Evolutionary conservation across 2,888 invertebrate genomes (phyloP).

Genomic region (Eumacrocentrus americanus): DNA sequence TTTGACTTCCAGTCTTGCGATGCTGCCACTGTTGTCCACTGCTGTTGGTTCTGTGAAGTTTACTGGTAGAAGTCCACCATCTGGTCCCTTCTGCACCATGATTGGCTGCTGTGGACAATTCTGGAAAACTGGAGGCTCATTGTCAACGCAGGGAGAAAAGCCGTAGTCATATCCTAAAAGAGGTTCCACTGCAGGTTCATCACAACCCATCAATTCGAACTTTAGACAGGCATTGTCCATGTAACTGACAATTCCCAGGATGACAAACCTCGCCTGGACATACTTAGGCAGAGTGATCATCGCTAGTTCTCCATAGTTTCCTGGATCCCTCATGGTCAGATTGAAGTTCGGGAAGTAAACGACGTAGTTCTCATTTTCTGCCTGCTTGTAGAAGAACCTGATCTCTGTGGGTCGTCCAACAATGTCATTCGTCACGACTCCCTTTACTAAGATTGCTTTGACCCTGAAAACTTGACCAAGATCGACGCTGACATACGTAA

Average conservation of each 20-base stretch:
- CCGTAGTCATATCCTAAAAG: constrained; percentile 92
- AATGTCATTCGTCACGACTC: constrained; percentile 92
- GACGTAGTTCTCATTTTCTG: constrained; percentile 92
- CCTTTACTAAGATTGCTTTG: constrained; percentile 91
- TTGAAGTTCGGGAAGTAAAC: constrained; percentile 97
- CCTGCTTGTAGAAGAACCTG: constrained; percentile 95
- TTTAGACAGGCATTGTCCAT: constrained; percentile 96
- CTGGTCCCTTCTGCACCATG: constrained; percentile 84
- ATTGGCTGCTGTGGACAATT: constrained; percentile 95
- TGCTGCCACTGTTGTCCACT: constrained; percentile 93
- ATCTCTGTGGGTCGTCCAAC: constrained; percentile 96
- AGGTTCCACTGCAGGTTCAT: constrained; percentile 82
- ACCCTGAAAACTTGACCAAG: constrained; percentile 91
- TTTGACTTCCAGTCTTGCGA: constrained; percentile 90
- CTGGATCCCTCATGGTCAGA: constrained; percentile 92
- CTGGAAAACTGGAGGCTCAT: constrained; percentile 95
- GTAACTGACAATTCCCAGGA: constrained; percentile 93
- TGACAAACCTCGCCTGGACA: constrained; percentile 91
- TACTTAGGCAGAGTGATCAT: constrained; percentile 95
- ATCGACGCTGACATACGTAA: constrained; percentile 95
- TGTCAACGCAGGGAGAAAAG: constrained; percentile 92
- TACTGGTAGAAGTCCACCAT: constrained; percentile 87
- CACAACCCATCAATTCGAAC: constrained; percentile 95
- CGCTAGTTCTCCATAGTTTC: constrained; percentile 94
- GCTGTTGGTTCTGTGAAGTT: constrained; percentile 94